Evolutionary conservation across 2,113 vertebrate species (phyloP).

Genomic region (Cairina moschata): DNA sequence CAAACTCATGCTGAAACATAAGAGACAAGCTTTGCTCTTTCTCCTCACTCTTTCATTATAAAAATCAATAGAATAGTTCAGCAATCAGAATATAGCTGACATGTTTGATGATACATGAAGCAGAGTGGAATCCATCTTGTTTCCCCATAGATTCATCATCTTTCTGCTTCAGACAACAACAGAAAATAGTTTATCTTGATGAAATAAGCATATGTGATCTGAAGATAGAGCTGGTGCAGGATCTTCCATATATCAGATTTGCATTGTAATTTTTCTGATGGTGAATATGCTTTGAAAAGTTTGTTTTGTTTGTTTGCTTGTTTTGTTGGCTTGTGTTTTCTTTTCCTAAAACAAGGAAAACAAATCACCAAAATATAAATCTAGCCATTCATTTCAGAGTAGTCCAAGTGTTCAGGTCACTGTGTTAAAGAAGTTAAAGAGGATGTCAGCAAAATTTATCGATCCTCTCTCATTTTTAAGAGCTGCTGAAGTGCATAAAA

Average conservation of each 20-base stretch:
- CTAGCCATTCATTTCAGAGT: background rate
- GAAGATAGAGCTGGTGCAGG: background rate
- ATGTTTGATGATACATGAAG: background rate
- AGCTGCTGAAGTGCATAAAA: background rate
- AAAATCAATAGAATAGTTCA: background rate
- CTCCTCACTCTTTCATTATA: background rate
- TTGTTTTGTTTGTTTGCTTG: background rate
- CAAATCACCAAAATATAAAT: background rate
- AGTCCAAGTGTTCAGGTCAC: background rate
- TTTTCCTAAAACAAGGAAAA: background rate
- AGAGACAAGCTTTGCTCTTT: conserved; percentile 4
- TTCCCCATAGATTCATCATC: background rate
- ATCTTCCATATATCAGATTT: background rate
- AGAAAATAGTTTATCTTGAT: background rate
- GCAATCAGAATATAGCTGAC: background rate
- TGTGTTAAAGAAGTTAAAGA: background rate
- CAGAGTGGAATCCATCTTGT: background rate
- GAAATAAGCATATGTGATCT: background rate
- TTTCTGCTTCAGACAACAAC: background rate
- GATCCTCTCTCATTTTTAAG: background rate
- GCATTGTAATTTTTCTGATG: background rate
- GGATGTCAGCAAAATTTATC: background rate
- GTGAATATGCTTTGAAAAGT: background rate
- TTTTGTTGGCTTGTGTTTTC: background rate
- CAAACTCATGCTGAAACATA: background rate